Evolutionary conservation across 2,797 vertebrate species (phyloP).

Genomic region (Phrynocephalus vlangalii): DNA sequence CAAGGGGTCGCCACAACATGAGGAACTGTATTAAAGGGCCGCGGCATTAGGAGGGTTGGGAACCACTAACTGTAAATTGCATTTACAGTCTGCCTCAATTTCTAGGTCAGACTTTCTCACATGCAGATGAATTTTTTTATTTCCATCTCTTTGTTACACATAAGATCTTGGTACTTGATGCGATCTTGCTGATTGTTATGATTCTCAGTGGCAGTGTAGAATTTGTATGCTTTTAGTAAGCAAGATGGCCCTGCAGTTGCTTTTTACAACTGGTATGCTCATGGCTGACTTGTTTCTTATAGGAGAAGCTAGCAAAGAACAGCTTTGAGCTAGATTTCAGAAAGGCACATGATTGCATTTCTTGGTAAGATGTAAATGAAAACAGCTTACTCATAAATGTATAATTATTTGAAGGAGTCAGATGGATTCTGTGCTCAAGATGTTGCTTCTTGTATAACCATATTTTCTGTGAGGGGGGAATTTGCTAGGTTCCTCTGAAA

Average conservation of each 20-base stretch:
- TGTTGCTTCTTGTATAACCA: background rate
- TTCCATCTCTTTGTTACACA: background rate
- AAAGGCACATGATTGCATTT: background rate
- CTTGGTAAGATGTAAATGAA: background rate
- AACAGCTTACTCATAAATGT: conserved; percentile 4
- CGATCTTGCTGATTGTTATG: background rate
- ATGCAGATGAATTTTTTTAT: background rate
- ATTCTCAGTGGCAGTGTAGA: background rate
- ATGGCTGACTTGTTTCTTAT: background rate
- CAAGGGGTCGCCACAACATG: no score
- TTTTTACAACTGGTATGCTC: background rate
- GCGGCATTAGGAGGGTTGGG: no score
- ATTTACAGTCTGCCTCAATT: background rate
- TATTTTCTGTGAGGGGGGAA: background rate
- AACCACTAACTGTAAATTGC: background rate
- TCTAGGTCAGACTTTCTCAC: background rate
- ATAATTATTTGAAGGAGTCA: conserved; percentile 9
- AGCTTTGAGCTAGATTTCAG: background rate
- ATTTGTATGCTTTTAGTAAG: conserved; percentile 40
- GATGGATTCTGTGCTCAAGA: background rate
- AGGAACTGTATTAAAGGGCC: no score
- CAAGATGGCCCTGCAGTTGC: conserved; percentile 23
- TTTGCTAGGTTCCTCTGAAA: background rate
- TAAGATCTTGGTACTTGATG: conserved; percentile 6
- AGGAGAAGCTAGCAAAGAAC: background rate